Conservation (phyloP, 2,888 invertebrate species). For the Cryptocephalus primarius region DNA sequence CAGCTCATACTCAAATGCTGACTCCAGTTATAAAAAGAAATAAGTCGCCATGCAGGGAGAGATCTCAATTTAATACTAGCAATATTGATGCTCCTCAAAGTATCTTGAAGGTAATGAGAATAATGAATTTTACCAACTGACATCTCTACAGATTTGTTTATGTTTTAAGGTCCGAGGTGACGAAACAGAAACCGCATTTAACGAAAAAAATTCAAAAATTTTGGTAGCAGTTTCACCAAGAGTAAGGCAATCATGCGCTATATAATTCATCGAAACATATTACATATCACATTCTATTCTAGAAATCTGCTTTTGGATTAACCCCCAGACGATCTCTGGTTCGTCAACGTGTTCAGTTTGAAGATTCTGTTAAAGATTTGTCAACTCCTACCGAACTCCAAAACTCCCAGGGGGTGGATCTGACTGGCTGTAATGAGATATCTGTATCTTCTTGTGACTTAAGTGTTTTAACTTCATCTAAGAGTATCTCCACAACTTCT, state of each 20-base stretch:
- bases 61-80: background rate
- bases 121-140: background rate
- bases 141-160: background rate
- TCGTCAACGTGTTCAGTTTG: slow-evolving; percentile 14
- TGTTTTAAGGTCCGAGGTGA: background rate
- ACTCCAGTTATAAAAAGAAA: slow-evolving; percentile 46
- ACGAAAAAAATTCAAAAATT: background rate
- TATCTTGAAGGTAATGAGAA: slow-evolving; percentile 47
- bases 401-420: slow-evolving; percentile 7
- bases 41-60: slow-evolving; percentile 17
- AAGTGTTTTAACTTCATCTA: slow-evolving; percentile 7
- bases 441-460: slow-evolving; percentile 9
- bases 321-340: slow-evolving; percentile 1
- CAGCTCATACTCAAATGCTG: slow-evolving; percentile 32
- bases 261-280: background rate
- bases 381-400: slow-evolving; percentile 13
- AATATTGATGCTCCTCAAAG: slow-evolving; percentile 49
- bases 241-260: background rate
- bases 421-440: background rate
- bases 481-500: slow-evolving; percentile 6
- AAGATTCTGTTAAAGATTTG: slow-evolving; percentile 10
- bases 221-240: slow-evolving; percentile 1
- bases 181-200: slow-evolving; percentile 6
- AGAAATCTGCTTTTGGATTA: background rate
- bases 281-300: too few species aligned